phyloP scores from a whole-genome alignment of 1,140 invertebrate species.

The Drosophila pachea region DNA sequence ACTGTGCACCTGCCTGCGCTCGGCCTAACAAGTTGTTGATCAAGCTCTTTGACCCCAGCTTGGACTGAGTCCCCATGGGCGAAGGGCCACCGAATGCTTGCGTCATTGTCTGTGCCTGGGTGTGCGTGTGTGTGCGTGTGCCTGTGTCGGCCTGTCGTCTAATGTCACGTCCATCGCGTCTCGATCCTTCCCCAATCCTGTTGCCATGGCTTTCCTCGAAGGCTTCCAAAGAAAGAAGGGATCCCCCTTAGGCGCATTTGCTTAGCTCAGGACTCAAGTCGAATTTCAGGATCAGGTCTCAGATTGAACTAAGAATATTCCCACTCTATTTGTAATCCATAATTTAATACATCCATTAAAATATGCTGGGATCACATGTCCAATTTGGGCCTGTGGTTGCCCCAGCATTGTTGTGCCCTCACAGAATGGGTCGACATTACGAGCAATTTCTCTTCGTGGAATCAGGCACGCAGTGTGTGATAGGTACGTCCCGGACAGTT shows the following conservation, averaged over 20 bases:
- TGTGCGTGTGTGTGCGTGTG: slow-evolving; percentile 9
- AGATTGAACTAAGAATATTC: too few relatives aligned
- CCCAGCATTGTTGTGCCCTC: not conserved
- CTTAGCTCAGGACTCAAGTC: too few relatives aligned
- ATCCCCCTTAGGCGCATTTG: too few relatives aligned
- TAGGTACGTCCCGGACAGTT: not conserved
- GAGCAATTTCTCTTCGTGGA: not conserved
- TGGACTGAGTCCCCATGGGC: not conserved
- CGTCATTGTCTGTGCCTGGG: not conserved
- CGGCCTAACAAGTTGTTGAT: not conserved
- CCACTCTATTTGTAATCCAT: too few relatives aligned
- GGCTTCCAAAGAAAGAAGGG: too few relatives aligned
- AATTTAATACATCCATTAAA: too few relatives aligned
- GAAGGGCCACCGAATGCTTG: too few relatives aligned
- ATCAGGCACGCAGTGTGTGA: not conserved
- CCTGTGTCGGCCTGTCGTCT: slow-evolving; percentile 60
- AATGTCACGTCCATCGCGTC: slow-evolving; percentile 69
- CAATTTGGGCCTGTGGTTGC: too few relatives aligned
- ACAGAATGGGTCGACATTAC: not conserved
- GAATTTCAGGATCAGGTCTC: too few relatives aligned
- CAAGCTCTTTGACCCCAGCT: not conserved
- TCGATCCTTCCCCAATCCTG: slow-evolving; percentile 41
- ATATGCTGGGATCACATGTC: too few relatives aligned
- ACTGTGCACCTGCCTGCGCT: slow-evolving; percentile 6
- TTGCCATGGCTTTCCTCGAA: too few relatives aligned